Percentiles rank a stretch among this genome's conserved stretches.
Conservation (phyloP, 2,113 vertebrate species). For the Caranx ignobilis region DNA sequence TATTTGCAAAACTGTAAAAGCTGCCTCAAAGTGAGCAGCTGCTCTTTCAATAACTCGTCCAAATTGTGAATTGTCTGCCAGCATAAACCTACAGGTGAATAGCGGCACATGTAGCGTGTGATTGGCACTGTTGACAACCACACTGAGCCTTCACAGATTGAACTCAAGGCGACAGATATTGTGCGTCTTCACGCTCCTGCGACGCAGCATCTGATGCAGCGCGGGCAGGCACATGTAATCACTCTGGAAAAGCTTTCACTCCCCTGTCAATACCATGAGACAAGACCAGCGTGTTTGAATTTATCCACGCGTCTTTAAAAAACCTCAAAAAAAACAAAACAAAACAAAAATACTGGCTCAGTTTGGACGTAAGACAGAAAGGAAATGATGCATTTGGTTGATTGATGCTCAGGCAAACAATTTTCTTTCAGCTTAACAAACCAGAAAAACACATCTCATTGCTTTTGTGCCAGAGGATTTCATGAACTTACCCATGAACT, state of each 20-base stretch:
- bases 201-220: not conserved
- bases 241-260: constrained; percentile 1
- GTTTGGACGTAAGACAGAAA: not conserved
- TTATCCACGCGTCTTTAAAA: not conserved
- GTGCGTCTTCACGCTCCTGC: not conserved
- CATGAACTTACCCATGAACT: not conserved
- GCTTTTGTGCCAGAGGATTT: not conserved
- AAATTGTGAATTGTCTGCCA: not conserved
- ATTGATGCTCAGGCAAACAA: not conserved
- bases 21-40: not conserved
- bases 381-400: not conserved
- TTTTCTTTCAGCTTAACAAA: not conserved
- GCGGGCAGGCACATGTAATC: not conserved
- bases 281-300: not conserved
- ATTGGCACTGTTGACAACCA: not conserved
- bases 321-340: not conserved
- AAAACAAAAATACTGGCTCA: not conserved
- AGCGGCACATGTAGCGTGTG: not conserved
- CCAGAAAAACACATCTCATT: not conserved
- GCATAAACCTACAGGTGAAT: not conserved
- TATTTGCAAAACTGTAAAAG: no score
- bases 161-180: not conserved
- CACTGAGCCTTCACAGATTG: not conserved
- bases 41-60: not conserved
- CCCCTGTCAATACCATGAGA: not conserved